Percentiles rank a stretch among this genome's conserved stretches.
These are phyloP conservation scores for Trypoxylus dichotomus DNA, from an alignment of 1,140 invertebrate genomes.

Conservation along the genomic window DNA sequence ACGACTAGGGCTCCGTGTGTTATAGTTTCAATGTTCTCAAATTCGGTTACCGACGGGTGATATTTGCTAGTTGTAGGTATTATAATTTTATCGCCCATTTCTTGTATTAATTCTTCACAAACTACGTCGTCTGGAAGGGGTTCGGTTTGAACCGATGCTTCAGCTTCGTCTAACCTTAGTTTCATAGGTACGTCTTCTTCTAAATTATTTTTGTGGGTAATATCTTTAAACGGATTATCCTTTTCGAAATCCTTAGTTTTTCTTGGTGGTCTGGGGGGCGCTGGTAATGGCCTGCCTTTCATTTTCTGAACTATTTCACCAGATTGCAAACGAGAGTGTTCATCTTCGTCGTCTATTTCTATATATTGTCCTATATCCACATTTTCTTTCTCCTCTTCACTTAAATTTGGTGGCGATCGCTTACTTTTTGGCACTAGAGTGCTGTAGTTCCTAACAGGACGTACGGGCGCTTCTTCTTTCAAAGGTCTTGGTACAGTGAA, in stretches of 20 bases:
- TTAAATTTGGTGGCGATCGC: conserved; percentile 58
- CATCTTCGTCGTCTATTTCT: conserved; percentile 63
- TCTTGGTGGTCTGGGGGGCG: conserved; percentile 76
- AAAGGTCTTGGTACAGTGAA: conserved; percentile 57
- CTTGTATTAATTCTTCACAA: conserved; percentile 62
- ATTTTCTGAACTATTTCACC: conserved; percentile 75
- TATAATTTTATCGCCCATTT: conserved; percentile 43
- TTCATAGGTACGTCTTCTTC: conserved; percentile 37
- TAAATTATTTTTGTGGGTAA: conserved; percentile 44
- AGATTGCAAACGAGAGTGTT: conserved; percentile 64
- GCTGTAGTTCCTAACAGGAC: conserved; percentile 67
- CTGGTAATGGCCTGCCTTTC: conserved; percentile 77
- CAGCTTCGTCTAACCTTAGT: conserved; percentile 61
- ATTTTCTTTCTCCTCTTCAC: conserved; percentile 53
- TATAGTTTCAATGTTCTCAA: conserved; percentile 46
- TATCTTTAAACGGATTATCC: conserved; percentile 45
- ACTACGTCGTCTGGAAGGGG: conserved; percentile 75
- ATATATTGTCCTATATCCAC: conserved; percentile 60
- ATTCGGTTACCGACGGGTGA: conserved; percentile 25
- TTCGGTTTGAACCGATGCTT: conserved; percentile 80
- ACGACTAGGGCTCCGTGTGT: conserved; percentile 50
- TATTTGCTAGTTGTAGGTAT: conserved; percentile 35
- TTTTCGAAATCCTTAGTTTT: conserved; percentile 56
- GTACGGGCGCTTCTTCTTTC: conserved; percentile 40
- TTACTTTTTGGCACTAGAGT: conserved; percentile 62